A percentile compares a stretch with the other conserved stretches of the same genome.
phyloP scores from a whole-genome alignment of 2,888 invertebrate species.

The Eubasilissa splendida region DNA sequence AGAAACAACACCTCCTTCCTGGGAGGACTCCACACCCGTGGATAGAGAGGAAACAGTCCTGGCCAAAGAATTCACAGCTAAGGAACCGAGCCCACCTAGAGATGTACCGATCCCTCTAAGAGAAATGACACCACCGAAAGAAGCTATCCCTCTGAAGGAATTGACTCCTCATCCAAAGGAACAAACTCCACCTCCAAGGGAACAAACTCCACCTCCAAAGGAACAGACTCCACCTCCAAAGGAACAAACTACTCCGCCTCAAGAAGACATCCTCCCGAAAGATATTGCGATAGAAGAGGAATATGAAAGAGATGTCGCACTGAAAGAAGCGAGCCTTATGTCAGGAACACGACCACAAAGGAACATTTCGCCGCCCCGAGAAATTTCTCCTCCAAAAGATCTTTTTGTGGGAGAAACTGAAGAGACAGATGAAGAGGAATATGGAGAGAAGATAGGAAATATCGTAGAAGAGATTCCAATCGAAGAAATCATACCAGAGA shows the following conservation, averaged over 20 bases:
- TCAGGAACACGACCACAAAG: constrained; percentile 1
- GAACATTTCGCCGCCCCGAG: neutral
- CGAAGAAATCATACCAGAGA: constrained; percentile 60
- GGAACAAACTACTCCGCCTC: constrained; percentile 58
- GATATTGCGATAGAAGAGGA: constrained; percentile 49
- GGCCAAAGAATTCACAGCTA: constrained; percentile 38
- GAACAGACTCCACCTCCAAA: constrained; percentile 45
- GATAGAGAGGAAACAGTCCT: constrained; percentile 43
- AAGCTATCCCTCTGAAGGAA: neutral
- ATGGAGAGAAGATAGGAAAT: constrained; percentile 61
- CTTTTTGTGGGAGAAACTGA: constrained; percentile 62
- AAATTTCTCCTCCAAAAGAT: neutral
- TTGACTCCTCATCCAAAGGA: neutral
- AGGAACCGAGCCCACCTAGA: constrained; percentile 15
- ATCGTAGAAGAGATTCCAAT: constrained; percentile 60
- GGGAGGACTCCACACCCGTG: constrained; percentile 53
- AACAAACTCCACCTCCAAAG: neutral
- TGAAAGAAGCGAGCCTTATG: constrained; percentile 8
- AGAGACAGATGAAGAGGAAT: constrained; percentile 61
- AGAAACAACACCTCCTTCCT: constrained; percentile 53
- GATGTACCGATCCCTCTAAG: neutral
- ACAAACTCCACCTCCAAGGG: neutral
- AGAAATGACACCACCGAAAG: neutral
- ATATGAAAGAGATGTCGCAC: constrained; percentile 40
- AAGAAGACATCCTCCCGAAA: constrained; percentile 55